Percentiles rank a stretch among this genome's conserved stretches.
Conservation (phyloP, 2,888 invertebrate genomes). For the Archips xylosteana region DNA sequence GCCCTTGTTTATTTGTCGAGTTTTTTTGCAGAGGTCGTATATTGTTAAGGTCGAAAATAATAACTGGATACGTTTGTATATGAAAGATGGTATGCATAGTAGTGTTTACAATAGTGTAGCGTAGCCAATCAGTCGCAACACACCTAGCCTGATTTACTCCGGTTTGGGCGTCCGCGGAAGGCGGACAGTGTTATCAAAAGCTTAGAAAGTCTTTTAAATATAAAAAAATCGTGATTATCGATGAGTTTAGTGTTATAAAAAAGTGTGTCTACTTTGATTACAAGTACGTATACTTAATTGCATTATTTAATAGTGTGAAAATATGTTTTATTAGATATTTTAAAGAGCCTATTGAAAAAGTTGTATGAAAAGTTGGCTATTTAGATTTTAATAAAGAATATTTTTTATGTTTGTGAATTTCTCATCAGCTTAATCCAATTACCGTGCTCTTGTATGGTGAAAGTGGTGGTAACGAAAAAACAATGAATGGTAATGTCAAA, state of each 20-base stretch:
- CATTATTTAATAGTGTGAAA: not conserved
- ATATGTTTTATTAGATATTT: not conserved
- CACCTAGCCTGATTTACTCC: constrained; percentile 28
- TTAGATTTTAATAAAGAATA: no score
- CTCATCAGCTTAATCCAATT: not conserved
- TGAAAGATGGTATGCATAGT: constrained; percentile 8
- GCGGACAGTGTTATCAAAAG: constrained; percentile 26
- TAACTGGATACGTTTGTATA: not conserved
- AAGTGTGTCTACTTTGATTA: not conserved
- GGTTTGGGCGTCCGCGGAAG: constrained; percentile 23
- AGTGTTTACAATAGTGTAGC: constrained; percentile 25
- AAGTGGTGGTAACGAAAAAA: not conserved
- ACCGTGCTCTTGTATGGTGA: not conserved
- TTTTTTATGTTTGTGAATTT: no score
- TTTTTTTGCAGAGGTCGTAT: constrained; percentile 6
- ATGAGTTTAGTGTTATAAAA: not conserved
- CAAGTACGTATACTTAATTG: not conserved
- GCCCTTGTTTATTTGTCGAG: not conserved
- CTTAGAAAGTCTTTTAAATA: not conserved
- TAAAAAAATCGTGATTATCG: not conserved
- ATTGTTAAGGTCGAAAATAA: constrained; percentile 11
- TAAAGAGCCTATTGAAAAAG: not conserved
- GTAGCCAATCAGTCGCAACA: constrained; percentile 36
- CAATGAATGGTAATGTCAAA: not conserved
- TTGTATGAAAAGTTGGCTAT: no score